Base-by-base conservation (phyloP, 2,888 invertebrate species). In the Parelbella ahira region DNA sequence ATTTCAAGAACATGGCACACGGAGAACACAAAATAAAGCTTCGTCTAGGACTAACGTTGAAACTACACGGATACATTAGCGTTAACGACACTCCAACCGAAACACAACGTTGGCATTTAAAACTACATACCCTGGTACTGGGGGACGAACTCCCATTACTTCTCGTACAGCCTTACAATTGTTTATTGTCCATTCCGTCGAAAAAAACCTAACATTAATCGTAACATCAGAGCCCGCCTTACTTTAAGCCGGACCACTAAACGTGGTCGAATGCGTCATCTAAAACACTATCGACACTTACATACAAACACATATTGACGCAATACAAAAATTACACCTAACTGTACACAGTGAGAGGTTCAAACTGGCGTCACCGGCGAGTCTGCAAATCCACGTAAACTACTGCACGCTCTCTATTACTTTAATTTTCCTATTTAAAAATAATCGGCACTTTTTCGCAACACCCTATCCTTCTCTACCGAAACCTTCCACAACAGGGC, bases 41-140 rank as follows among this genome's bases (percentile, higher is more conserved):
- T 15, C 3, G 37, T 15, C 25, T 30, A 39, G 6, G 1, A 25
- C 21, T 28, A 44, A 25, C 9, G 20, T 37, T 4, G 15, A 15
- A 11, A 36, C 18, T 20, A 46, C 44, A 44, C 24, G 11, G 20
- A 29, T 30, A 15, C 2, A 15, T 15, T 15, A 15, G 4, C 2
- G 3, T 3, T 3, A 15, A 15, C 2, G 4, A 15, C 2, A 15
- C 15, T n/a, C n/a, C n/a, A n/a, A n/a, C n/a, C n/a, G 48, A 54
- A 47, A 48, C 49, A 47, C 12, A 20, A 34, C 51, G 61, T 57
- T 65, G 64, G 68, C 70, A 71, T 61, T 74, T 74, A 74, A 63
- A 56, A 54, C 82, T 86, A 84, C 70, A 65, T 84, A 86, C 84
- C 84, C 84, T 86, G 84, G 75, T 76, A 60, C 55, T 67, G 69